phyloP scores from a whole-genome alignment of 2,888 invertebrate species.

The Chymomyza fuscimana region DNA sequence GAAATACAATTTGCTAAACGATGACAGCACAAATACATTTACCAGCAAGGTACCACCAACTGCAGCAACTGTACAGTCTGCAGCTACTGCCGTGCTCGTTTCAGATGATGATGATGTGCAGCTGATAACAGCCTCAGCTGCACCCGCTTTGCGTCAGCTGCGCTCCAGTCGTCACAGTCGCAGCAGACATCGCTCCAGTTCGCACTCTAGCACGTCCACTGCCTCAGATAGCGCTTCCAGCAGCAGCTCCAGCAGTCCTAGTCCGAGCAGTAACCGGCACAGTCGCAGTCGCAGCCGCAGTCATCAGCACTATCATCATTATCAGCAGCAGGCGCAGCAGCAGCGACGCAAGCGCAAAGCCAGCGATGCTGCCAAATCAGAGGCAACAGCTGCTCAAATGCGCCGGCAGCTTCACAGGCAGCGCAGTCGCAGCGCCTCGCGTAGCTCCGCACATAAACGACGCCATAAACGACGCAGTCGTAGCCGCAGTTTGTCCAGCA shows the following conservation, averaged over 20 bases:
- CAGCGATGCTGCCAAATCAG: constrained; percentile 18
- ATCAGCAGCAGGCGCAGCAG: constrained; percentile 29
- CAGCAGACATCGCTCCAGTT: constrained; percentile 42
- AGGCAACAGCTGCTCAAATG: constrained; percentile 6
- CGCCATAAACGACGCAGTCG: constrained; percentile 22
- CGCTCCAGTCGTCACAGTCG: constrained; percentile 49
- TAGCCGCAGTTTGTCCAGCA: constrained; percentile 25
- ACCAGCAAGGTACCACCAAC: constrained; percentile 26
- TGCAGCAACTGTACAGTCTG: not conserved
- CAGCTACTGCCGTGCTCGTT: constrained; percentile 15
- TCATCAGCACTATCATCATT: constrained; percentile 12
- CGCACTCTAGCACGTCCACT: constrained; percentile 24
- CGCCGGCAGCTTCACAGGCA: constrained; percentile 34
- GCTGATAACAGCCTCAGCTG: constrained; percentile 34
- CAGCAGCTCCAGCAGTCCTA: constrained; percentile 27
- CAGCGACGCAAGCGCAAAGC: constrained; percentile 33
- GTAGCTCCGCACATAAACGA: constrained; percentile 20
- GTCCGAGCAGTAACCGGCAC: constrained; percentile 42
- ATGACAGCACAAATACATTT: constrained; percentile 61
- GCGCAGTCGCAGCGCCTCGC: constrained; percentile 32
- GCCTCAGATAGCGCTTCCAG: constrained; percentile 33
- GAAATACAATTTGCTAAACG: constrained; percentile 59
- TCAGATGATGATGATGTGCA: constrained; percentile 54
- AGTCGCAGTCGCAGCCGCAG: constrained; percentile 59
- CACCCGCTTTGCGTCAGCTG: constrained; percentile 29